A percentile compares a stretch with the other conserved stretches of the same genome.
These are phyloP conservation scores for Pandion haliaetus DNA, from an alignment of 2,113 vertebrate genomes.

Conservation along the genomic window DNA sequence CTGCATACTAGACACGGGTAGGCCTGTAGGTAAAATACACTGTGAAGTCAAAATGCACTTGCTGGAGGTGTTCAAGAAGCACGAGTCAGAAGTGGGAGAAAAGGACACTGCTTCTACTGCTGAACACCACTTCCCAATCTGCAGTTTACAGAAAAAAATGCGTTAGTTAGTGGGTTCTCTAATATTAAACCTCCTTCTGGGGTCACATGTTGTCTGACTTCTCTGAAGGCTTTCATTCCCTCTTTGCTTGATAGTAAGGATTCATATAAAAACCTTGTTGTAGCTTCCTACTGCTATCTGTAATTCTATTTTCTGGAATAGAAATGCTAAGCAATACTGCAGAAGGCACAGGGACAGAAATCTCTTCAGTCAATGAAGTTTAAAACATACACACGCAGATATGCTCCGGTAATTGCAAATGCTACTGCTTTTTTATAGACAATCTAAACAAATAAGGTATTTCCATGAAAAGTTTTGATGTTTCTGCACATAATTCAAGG, in stretches of 20 bases:
- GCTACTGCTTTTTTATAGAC: neutral
- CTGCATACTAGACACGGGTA: neutral
- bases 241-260: neutral
- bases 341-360: neutral
- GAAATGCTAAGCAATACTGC: neutral
- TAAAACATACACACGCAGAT: neutral
- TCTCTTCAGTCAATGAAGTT: neutral
- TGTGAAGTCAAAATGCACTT: neutral
- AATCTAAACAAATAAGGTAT: neutral
- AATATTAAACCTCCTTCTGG: neutral
- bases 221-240: neutral
- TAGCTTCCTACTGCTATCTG: neutral
- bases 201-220: neutral
- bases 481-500: neutral
- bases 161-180: neutral
- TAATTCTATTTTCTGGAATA: neutral
- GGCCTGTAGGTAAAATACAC: neutral
- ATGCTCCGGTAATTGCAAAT: neutral
- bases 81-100: neutral
- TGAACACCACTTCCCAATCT: neutral
- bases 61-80: neutral
- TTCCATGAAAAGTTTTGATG: neutral
- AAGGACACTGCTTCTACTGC: neutral
- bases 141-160: neutral
- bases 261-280: neutral